Evolutionary conservation across 2,797 vertebrate genomes (phyloP).

Genomic region (Astyanax mexicanus): DNA sequence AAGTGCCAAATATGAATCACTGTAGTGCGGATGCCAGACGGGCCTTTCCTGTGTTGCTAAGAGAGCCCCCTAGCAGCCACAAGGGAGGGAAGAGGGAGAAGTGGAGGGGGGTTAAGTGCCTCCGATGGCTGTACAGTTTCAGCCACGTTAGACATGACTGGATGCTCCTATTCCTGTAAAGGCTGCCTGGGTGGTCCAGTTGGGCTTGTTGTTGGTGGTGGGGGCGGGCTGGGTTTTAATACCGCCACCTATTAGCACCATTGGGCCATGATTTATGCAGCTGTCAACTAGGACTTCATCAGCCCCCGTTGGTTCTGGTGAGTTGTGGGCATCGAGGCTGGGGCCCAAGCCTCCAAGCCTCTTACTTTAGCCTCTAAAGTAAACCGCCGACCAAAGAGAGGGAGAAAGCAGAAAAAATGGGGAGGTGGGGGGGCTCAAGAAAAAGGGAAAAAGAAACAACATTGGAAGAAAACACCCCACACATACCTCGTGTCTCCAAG

Average conservation of each 20-base stretch:
- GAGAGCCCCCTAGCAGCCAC: constrained; percentile 62
- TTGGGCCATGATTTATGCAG: constrained; percentile 93
- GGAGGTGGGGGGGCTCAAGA: constrained; percentile 66
- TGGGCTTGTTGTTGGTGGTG: constrained; percentile 54
- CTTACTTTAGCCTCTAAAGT: constrained; percentile 80
- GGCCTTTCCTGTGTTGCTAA: constrained; percentile 83
- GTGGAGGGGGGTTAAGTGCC: constrained; percentile 81
- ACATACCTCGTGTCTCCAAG: constrained; percentile 83
- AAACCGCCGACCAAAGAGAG: constrained; percentile 73
- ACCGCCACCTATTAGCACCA: constrained; percentile 90
- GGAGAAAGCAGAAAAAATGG: constrained; percentile 61
- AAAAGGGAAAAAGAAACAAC: constrained; percentile 65
- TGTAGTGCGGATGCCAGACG: constrained; percentile 75
- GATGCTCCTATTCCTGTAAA: constrained; percentile 75
- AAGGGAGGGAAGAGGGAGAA: constrained; percentile 68
- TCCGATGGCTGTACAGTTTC: constrained; percentile 85
- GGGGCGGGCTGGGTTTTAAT: constrained; percentile 75
- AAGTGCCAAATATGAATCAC: constrained; percentile 87
- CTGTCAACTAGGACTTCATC: constrained; percentile 93
- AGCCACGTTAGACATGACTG: constrained; percentile 78
- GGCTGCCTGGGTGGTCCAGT: constrained; percentile 95
- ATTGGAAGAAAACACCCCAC: constrained; percentile 57
- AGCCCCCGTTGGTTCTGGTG: constrained; percentile 81
- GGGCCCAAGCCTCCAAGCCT: constrained; percentile 69
- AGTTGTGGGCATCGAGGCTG: constrained; percentile 87